Evolutionary conservation across 2,113 vertebrate genomes (phyloP).

Genomic region (Pachypanchax playfairii): DNA sequence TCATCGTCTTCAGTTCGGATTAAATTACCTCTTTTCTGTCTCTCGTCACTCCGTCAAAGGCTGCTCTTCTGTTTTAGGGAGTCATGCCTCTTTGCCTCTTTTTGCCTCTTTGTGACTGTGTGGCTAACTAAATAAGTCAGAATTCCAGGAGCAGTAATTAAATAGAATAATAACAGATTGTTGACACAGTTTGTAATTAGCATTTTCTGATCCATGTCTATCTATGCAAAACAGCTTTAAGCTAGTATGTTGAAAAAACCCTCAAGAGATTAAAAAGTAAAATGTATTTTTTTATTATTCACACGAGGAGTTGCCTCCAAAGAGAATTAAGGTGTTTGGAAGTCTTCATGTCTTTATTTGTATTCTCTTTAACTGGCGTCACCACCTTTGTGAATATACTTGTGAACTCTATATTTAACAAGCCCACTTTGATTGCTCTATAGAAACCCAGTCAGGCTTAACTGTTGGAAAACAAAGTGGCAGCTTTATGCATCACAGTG

Average conservation of each 20-base stretch:
- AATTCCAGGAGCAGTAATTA: constrained; percentile 74
- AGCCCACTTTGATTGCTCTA: constrained; percentile 19
- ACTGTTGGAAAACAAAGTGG: neutral
- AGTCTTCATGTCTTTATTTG: constrained; percentile 19
- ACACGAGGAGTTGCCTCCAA: constrained; percentile 27
- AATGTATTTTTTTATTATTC: constrained; percentile 49
- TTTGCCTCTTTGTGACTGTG: constrained; percentile 52
- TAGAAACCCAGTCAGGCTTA: neutral
- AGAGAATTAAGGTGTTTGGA: constrained; percentile 28
- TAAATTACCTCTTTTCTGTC: neutral
- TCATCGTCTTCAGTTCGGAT: neutral
- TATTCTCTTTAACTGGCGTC: constrained; percentile 8
- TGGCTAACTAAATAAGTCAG: constrained; percentile 56
- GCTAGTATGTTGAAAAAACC: constrained; percentile 57
- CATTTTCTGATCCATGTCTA: constrained; percentile 70
- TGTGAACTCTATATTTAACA: constrained; percentile 7
- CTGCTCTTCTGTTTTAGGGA: constrained; percentile 11
- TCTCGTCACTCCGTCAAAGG: neutral
- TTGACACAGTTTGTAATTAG: constrained; percentile 76
- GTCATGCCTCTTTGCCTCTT: no score
- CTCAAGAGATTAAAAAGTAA: constrained; percentile 44
- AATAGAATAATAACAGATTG: constrained; percentile 72
- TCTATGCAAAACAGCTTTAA: constrained; percentile 74
- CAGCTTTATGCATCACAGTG: constrained; percentile 2
- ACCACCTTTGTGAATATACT: constrained; percentile 2